phyloP scores from a whole-genome alignment of 2,113 vertebrate species.

The Triplophysa tibetana region DNA sequence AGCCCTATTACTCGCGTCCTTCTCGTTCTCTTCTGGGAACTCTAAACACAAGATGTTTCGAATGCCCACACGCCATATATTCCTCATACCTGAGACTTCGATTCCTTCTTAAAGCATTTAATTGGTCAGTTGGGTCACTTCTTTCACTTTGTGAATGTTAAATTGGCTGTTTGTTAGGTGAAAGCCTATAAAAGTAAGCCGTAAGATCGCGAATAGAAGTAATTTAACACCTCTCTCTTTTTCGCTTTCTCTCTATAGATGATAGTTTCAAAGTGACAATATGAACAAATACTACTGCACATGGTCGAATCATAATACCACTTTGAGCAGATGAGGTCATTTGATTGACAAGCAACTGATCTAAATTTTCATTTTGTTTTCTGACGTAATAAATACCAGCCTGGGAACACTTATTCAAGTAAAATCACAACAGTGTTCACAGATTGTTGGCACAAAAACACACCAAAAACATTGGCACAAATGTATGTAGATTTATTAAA shows the following conservation, averaged over 20 bases:
- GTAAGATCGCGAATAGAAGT: neutral
- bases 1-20: conserved; percentile 12
- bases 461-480: too few species aligned
- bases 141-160: neutral
- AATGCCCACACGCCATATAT: neutral
- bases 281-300: too few species aligned
- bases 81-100: neutral
- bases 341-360: too few species aligned
- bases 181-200: conserved; percentile 3
- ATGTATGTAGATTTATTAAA: too few species aligned
- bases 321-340: too few species aligned
- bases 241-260: neutral
- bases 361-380: too few species aligned
- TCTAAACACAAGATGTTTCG: conserved; percentile 10
- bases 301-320: too few species aligned
- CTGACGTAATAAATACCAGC: too few species aligned
- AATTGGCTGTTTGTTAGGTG: neutral
- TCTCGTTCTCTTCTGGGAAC: neutral
- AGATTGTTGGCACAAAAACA: too few species aligned
- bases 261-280: too few species aligned
- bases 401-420: too few species aligned
- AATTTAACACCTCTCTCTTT: neutral
- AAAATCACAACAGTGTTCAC: too few species aligned
- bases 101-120: neutral
- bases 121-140: conserved; percentile 2